These are phyloP conservation scores for Tupaia chinensis DNA, from an alignment of 2,113 vertebrate genomes.

Conservation along the genomic window DNA sequence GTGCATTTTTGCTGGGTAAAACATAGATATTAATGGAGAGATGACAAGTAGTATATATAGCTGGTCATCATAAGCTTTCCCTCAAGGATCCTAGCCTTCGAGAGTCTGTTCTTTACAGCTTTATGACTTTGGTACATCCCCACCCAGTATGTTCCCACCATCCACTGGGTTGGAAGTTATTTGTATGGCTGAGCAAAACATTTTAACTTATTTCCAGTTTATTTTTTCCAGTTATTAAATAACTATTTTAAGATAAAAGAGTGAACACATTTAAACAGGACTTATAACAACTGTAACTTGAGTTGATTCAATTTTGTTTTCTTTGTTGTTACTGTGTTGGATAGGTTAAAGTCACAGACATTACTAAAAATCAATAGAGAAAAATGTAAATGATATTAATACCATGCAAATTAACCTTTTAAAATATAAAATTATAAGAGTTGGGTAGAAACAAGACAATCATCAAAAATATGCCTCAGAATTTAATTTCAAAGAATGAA, in stretches of 20 bases:
- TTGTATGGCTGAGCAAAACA: background rate
- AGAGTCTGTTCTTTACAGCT: background rate
- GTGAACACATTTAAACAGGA: background rate
- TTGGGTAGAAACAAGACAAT: background rate
- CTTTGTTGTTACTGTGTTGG: slow-evolving; percentile 13
- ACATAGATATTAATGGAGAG: background rate
- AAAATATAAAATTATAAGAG: background rate
- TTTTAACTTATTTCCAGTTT: background rate
- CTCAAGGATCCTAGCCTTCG: background rate
- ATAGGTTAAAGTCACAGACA: background rate
- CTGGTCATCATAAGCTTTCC: background rate
- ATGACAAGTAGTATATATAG: background rate
- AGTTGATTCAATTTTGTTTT: slow-evolving; percentile 34
- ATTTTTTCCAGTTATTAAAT: slow-evolving; percentile 25
- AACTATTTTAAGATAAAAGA: slow-evolving; percentile 30
- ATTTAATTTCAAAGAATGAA: slow-evolving; percentile 24
- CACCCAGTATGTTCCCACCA: background rate
- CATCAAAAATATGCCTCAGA: background rate
- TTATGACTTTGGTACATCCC: background rate
- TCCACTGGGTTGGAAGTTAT: background rate
- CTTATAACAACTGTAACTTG: background rate
- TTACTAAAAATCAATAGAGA: background rate
- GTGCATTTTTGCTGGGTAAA: slow-evolving; percentile 20
- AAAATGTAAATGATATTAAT: slow-evolving; percentile 40
- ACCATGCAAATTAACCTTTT: slow-evolving; percentile 2